These are phyloP conservation scores for Cavia aperea DNA, from an alignment of 2,113 vertebrate species.

Conservation along the genomic window DNA sequence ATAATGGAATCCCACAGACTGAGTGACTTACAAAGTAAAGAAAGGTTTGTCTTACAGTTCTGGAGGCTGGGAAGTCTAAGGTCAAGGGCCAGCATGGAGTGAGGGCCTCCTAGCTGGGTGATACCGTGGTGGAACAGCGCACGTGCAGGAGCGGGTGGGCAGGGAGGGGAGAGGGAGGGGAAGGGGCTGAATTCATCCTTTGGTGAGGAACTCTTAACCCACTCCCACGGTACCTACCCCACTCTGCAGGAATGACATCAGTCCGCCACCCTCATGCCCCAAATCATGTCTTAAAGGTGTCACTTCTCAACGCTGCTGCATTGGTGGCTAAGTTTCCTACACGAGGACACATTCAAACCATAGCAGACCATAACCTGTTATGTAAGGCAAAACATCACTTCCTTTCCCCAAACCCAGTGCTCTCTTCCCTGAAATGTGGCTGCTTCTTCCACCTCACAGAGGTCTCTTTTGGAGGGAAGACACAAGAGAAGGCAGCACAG, in stretches of 20 bases:
- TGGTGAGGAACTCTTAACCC: background rate
- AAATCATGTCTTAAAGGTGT: background rate
- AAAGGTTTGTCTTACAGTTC: background rate
- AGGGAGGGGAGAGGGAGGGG: background rate
- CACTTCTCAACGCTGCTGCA: background rate
- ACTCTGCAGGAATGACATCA: background rate
- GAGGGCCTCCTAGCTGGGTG: background rate
- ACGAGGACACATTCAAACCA: background rate
- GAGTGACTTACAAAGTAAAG: background rate
- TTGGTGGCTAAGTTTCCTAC: background rate
- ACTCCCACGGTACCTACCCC: background rate
- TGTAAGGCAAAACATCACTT: background rate
- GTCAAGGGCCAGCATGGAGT: background rate
- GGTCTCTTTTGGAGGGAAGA: background rate
- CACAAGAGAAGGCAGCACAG: background rate
- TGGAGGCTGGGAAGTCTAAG: background rate
- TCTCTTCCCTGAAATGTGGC: background rate
- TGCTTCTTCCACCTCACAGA: background rate
- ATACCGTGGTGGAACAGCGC: background rate
- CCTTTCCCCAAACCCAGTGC: background rate
- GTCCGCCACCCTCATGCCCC: background rate
- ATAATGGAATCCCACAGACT: conserved; percentile 8
- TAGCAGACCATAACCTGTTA: background rate
- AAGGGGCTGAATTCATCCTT: background rate
- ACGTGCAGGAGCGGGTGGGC: background rate